A percentile compares a stretch with the other conserved stretches of the same genome.
Evolutionary conservation across 1,140 invertebrate species (phyloP).

Genomic region (Zaprionus nigranus): DNA sequence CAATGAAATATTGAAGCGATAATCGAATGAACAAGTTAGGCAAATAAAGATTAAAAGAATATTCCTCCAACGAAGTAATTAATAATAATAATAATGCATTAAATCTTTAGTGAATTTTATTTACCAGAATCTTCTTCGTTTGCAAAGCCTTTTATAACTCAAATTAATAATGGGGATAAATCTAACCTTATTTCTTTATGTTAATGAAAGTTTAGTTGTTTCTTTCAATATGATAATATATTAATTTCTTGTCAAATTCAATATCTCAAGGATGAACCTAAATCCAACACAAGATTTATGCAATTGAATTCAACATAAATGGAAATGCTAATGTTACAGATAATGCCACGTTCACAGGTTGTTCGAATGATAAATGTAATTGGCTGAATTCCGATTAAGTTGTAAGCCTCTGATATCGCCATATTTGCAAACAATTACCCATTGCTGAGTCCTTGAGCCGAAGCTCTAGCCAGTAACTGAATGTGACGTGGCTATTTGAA

Average conservation of each 20-base stretch:
- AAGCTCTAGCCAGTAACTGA: not conserved
- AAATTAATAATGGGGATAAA: not conserved
- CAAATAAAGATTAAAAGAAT: too few relatives aligned
- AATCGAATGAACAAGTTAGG: not conserved
- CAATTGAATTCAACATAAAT: not conserved
- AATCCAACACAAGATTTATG: not conserved
- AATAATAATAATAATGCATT: too few relatives aligned
- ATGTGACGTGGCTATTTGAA: slow-evolving; percentile 13
- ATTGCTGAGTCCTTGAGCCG: not conserved
- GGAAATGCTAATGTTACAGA: slow-evolving; percentile 4
- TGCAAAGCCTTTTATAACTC: too few relatives aligned
- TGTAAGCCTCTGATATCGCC: slow-evolving; percentile 30
- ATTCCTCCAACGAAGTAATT: too few relatives aligned
- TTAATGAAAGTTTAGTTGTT: not conserved
- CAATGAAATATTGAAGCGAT: not conserved
- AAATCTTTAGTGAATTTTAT: too few relatives aligned
- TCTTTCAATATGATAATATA: not conserved
- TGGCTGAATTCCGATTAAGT: slow-evolving; percentile 27
- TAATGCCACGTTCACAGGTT: slow-evolving; percentile 16
- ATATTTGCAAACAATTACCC: slow-evolving; percentile 31
- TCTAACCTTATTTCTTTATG: not conserved
- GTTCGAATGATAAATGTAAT: slow-evolving; percentile 27
- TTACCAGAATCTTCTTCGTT: too few relatives aligned
- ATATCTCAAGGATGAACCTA: not conserved
- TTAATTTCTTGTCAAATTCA: not conserved